Base-by-base conservation (phyloP, 1,140 invertebrate genomes). In the Schlechtendalia chinensis region DNA sequence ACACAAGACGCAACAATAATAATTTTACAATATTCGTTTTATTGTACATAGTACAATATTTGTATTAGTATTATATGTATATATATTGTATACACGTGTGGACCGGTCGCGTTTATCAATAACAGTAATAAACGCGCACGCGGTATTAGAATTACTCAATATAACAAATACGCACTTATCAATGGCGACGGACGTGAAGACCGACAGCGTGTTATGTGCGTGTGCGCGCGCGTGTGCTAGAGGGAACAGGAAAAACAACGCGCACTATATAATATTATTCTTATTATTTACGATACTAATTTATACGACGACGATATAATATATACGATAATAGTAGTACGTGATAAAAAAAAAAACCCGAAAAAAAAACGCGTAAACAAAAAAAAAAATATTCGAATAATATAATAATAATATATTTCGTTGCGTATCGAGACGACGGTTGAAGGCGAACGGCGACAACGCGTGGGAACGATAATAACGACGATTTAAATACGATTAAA, bases 391-490 rank as follows among this genome's bases (percentile, higher is more conserved):
- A 67, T 67, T 47, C 65, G 19, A 8, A 67, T 45, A n/a, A n/a
- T 67, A 27, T 14, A 24, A 24, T 24, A 50, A 17, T 53, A n/a
- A n/a, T n/a, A n/a, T n/a, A 27, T 71, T 71, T 50, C 22, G 45
- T 53, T 53, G 67, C 17, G n/a, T 19, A 50, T 27, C 67, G 47
- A 53, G 24, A 29, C 29, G 63, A 65, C 61, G 59, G 67, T 69
- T 69, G 67, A 69, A 69, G 67, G 16, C 39, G 24, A 16, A n/a
- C 69, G 69, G 24, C 50, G 69, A 72, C 69, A 54, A 72, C 69
- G 50, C 69, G 50, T 53, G 22, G 24, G 17, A 54, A 72, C 69
- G 69, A 72, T 53, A 24, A 27, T 50, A 4, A 39, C 32, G 32
- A 39, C 8, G 45, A 47, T 45, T n/a, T n/a, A 67, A 17, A 17